Evolutionary conservation across 2,113 vertebrate genomes (phyloP).

Genomic region (Danio rerio): GRCz12tu NC_133176.1:55876501-55877000

Average conservation of each 20-base stretch:
- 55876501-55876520: too few relatives aligned
- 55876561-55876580: neutral
- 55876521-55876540: too few relatives aligned
- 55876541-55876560: too few relatives aligned
- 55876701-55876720: neutral
- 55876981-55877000: conserved; percentile 29
- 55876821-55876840: conserved; percentile 62
- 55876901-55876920: conserved; percentile 62
- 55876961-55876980: conserved; percentile 64
- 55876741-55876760: conserved; percentile 1
- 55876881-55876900: conserved; percentile 61
- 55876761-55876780: neutral
- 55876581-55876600: neutral
- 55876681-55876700: neutral
- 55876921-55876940: conserved; percentile 64
- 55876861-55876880: conserved; percentile 55
- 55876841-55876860: conserved; percentile 63
- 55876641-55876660: neutral
- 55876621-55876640: conserved; percentile 8
- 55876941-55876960: conserved; percentile 65
- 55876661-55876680: neutral
- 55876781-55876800: conserved; percentile 65
- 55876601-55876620: conserved; percentile 7
- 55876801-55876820: conserved; percentile 64
- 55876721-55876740: neutral